Evolutionary conservation across 2,888 invertebrate species (phyloP), one percentile per base, ranked within the genome.

Genomic region (Beris chalybata): DNA sequence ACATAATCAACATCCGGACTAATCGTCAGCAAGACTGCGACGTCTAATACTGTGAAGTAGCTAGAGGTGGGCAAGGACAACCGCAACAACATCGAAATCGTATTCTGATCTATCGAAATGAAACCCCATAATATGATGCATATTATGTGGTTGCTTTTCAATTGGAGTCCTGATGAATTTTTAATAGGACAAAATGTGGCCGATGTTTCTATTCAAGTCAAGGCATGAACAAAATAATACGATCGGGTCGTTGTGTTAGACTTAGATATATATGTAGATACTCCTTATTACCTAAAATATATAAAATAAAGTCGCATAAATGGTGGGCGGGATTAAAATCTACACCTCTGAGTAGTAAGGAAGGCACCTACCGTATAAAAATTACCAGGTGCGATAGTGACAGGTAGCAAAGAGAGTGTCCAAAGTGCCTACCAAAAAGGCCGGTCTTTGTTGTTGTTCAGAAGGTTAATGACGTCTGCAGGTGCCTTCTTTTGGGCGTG

Each of bases 111-210:
- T 12, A 48, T 15, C n/a, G 48, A 15, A 48, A 48, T 3, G 48
- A 15, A 48, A 48, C 48, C 48, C 5, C 48, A 48, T 48, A 11
- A 48, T 48, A 11, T 6, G 13, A 48, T 12, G 15, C 11, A 48
- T 12, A 48, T 48, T 48, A 48, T 48, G 48, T 4, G 48, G 48
- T 48, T 56, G 56, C 15, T 56, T 56, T 56, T 57, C 57, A 56
- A 65, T 56, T 65, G 56, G 57, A 56, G 56, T 65, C 65, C 65
- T 55, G 55, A 65, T 56, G 57, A 38, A n/a, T n/a, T 48, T 48
- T 48, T 11, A 48, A 15, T 48, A 48, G n/a, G 15, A 48, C n/a
- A 12, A 48, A 48, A 48, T 11, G 15, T 12, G 2, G 48, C 5
- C 48, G n/a, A 15, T 12, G 12, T 48, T 48, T 12, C 11, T 48